phyloP scores from a whole-genome alignment of 1,140 invertebrate genomes.

The Aphelinus atriplicis region DNA sequence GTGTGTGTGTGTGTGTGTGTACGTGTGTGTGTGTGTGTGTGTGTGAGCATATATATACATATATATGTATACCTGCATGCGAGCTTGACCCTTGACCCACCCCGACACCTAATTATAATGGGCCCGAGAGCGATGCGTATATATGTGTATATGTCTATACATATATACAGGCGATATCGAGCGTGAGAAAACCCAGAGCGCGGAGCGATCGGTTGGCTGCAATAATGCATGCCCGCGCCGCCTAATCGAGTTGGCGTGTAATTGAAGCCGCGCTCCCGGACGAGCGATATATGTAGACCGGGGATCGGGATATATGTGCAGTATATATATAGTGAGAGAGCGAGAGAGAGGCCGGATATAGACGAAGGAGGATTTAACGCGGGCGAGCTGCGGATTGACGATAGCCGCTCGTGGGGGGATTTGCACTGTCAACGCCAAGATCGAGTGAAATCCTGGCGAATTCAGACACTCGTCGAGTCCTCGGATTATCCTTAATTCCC shows the following conservation, averaged over 20 bases:
- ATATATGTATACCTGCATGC: no score
- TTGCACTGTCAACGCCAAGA: conserved; percentile 65
- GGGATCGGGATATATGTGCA: background rate
- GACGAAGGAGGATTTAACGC: conserved; percentile 26
- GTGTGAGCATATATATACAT: no score
- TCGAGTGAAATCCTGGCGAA: conserved; percentile 63
- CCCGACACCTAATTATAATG: no score
- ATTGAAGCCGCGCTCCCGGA: conserved; percentile 32
- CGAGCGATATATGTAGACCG: conserved; percentile 45
- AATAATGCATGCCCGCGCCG: conserved; percentile 15
- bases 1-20: no score
- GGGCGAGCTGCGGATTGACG: conserved; percentile 45
- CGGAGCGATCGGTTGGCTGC: no score
- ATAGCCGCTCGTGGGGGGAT: conserved; percentile 52
- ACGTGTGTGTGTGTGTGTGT: conserved; percentile 32
- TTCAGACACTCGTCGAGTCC: conserved; percentile 62
- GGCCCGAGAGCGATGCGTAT: no score
- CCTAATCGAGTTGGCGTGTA: conserved; percentile 54
- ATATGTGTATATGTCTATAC: no score
- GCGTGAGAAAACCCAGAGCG: no score
- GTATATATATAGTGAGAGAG: background rate
- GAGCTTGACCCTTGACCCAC: no score
- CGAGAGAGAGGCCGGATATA: conserved; percentile 11
- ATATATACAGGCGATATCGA: no score
- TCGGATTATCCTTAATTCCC: conserved; percentile 54